phyloP scores from a whole-genome alignment of 1,140 invertebrate genomes.

The Zaprionus tsacasi region DNA sequence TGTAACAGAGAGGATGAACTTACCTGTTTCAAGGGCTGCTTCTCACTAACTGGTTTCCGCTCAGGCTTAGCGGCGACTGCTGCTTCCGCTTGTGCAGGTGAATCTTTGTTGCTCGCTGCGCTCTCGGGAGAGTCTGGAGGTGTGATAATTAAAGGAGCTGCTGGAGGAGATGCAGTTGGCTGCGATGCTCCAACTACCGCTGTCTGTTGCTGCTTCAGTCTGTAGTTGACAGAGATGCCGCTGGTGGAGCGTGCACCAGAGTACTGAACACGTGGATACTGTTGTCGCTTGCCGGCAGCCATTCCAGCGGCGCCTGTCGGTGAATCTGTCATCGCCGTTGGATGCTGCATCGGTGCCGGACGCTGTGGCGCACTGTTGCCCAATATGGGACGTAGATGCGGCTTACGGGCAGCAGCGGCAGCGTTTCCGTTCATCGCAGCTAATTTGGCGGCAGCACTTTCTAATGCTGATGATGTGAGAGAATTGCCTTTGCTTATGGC shows the following conservation, averaged over 20 bases:
- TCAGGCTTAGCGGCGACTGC: background rate
- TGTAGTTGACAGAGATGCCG: conserved; percentile 56
- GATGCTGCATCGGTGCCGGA: background rate
- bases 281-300: conserved; percentile 19
- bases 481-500: background rate
- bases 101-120: background rate
- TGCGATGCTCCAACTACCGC: background rate
- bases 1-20: background rate
- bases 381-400: conserved; percentile 57
- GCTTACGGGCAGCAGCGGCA: conserved; percentile 38
- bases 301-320: background rate
- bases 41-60: background rate
- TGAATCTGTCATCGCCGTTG: conserved; percentile 2
- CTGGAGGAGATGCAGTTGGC: conserved; percentile 9
- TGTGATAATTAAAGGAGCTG: conserved; percentile 31
- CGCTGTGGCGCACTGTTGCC: conserved; percentile 59
- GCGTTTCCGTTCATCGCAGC: conserved; percentile 31
- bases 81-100: background rate
- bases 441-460: background rate
- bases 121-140: conserved; percentile 58
- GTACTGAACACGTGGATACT: conserved; percentile 30
- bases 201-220: conserved; percentile 53
- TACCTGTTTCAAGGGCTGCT: conserved; percentile 4
- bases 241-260: conserved; percentile 22
- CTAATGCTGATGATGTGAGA: background rate